Evolutionary conservation across 2,888 invertebrate genomes (phyloP).

Genomic region (Drosophila trichaetosa): DNA sequence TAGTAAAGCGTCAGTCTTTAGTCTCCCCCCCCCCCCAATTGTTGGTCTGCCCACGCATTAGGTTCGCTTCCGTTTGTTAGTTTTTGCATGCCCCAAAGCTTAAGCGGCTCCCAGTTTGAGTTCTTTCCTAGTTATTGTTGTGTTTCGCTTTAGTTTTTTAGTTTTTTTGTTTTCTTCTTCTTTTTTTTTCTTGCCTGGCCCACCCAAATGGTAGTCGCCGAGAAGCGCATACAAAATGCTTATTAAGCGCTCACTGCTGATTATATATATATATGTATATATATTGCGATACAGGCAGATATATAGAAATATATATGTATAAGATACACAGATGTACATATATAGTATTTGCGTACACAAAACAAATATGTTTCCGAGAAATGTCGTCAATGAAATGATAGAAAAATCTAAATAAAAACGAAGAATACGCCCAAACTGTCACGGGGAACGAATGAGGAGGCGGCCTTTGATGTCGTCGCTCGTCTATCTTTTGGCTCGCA

Average conservation of each 20-base stretch:
- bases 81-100: constrained; percentile 40
- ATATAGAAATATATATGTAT: constrained; percentile 12
- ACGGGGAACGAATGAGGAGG: constrained; percentile 26
- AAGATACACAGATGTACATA: not conserved
- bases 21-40: not conserved
- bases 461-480: constrained; percentile 39
- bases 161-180: not conserved
- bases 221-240: constrained; percentile 76
- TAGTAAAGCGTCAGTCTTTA: not conserved
- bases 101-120: constrained; percentile 32
- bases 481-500: constrained; percentile 1
- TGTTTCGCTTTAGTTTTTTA: not conserved
- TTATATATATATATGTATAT: constrained; percentile 12
- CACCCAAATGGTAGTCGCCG: constrained; percentile 64
- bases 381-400: constrained; percentile 62
- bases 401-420: constrained; percentile 37
- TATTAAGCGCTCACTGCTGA: constrained; percentile 63
- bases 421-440: constrained; percentile 54
- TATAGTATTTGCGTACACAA: constrained; percentile 23
- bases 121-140: not conserved
- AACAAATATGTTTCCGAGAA: constrained; percentile 40
- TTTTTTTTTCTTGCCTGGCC: constrained; percentile 20
- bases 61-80: constrained; percentile 57
- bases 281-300: constrained; percentile 7
- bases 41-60: constrained; percentile 1